Conservation (phyloP, 2,113 vertebrate genomes). For the Hyaena hyaena region DNA sequence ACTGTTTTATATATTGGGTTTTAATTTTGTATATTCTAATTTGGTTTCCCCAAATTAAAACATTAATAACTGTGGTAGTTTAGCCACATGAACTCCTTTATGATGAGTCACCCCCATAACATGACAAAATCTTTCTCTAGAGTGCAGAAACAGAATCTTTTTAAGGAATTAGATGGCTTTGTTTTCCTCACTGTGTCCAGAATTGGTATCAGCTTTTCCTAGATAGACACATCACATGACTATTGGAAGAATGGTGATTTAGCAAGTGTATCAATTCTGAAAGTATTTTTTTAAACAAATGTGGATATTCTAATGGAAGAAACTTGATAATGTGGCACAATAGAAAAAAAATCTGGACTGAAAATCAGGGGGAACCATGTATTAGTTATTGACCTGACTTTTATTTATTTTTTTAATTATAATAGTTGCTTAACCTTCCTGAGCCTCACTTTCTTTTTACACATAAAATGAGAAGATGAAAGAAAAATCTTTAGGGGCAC, state of each 20-base stretch:
- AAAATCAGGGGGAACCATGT: not conserved
- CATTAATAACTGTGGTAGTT: not conserved
- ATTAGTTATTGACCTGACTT: not conserved
- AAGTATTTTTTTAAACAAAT: constrained; percentile 21
- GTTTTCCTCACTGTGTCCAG: not conserved
- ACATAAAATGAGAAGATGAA: not conserved
- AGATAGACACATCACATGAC: not conserved
- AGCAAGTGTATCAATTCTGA: not conserved
- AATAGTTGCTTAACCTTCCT: not conserved
- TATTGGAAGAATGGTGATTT: not conserved
- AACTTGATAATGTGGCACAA: not conserved
- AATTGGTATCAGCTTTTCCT: not conserved
- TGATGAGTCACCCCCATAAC: not conserved
- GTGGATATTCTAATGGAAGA: not conserved
- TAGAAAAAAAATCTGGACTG: not conserved
- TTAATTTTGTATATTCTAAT: not conserved
- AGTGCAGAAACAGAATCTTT: not conserved
- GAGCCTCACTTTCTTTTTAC: not conserved
- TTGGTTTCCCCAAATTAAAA: constrained; percentile 13
- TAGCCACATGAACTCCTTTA: not conserved
- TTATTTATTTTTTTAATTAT: not conserved
- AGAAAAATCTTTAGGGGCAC: not conserved
- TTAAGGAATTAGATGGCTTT: not conserved
- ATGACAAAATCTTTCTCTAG: not conserved
- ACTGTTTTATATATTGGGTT: not conserved